phyloP scores from a whole-genome alignment of 2,113 vertebrate genomes.

The Sminthopsis crassicaudata region DNA sequence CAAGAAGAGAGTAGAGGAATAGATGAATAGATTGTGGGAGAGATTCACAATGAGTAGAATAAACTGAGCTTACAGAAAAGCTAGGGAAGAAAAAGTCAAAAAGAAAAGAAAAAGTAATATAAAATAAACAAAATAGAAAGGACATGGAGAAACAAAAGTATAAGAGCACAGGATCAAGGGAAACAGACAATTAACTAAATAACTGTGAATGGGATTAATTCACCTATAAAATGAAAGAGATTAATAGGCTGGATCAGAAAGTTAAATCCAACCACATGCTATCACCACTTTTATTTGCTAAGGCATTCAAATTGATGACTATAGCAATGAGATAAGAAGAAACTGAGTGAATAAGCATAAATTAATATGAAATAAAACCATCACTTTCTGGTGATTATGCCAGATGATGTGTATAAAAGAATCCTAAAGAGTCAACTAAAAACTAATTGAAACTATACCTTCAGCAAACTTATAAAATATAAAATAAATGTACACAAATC shows the following conservation, averaged over 20 bases:
- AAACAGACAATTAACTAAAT: not conserved
- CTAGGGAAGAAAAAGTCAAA: not conserved
- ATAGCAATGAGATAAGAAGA: not conserved
- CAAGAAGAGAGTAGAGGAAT: not conserved
- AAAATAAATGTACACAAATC: not conserved
- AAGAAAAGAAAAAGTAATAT: not conserved
- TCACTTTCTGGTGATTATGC: not conserved
- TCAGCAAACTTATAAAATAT: not conserved
- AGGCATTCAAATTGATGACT: not conserved
- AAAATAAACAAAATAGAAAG: not conserved
- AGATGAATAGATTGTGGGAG: not conserved
- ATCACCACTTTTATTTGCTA: not conserved
- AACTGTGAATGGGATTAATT: not conserved
- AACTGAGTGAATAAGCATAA: not conserved
- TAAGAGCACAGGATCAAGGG: not conserved
- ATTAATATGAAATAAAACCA: not conserved
- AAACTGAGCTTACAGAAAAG: not conserved
- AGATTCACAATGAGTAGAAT: not conserved
- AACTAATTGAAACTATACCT: not conserved
- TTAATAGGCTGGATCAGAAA: not conserved
- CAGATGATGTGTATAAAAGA: not conserved
- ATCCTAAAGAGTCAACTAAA: not conserved
- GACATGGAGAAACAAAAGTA: not conserved
- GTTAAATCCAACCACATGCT: not conserved
- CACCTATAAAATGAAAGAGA: not conserved